Base-by-base conservation (phyloP, 2,888 invertebrate species). In the Metopia argyrocephala region DNA sequence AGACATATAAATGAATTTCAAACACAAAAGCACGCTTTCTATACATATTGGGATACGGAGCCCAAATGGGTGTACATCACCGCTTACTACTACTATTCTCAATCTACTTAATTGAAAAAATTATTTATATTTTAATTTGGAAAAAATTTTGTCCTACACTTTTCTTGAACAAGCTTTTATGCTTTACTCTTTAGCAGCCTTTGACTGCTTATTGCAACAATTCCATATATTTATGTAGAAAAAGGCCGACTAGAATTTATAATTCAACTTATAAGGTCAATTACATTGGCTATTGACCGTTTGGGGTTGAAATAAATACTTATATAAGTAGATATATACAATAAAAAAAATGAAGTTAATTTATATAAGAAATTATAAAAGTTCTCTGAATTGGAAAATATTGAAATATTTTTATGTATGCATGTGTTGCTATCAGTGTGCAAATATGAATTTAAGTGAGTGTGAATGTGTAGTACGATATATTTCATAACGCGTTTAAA, bases 211-310 rank as follows among this genome's bases (percentile, higher is more conserved):
- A 54, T 25, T 6, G 54, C 5, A 15, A 28, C 15, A 9, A 7
- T 5, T 38, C 0, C 15, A 20, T 21, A n/a, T 21, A 59, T 38
- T 59, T 38, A 12, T 21, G 38, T 59, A 65, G 28, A 50, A 15
- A 50, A 50, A 54, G 52, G 54, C 54, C 54, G 52, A 38, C 38
- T n/a, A 31, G 23, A 27, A 52, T 7, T 52, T 21, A 31, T 31
- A n/a, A n/a, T 66, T 66, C 38, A 31, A 38, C 38, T 25, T 52
- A 66, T 54, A 66, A 66, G 52, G 65, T 66, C 65, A 66, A 66
- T 66, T 66, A 66, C 65, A 66, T 66, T 66, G 65, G 23, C 52
- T 52, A 54, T 54, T 66, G 52, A 66, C 65, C 65, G 54, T 52
- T 66, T 52, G 52, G 65, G 65, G 25, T 54, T 54, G 65, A 23